Percentiles rank a stretch among this genome's conserved stretches.
Conservation (phyloP, 1,140 invertebrate species). For the Ceratina australensis region DNA sequence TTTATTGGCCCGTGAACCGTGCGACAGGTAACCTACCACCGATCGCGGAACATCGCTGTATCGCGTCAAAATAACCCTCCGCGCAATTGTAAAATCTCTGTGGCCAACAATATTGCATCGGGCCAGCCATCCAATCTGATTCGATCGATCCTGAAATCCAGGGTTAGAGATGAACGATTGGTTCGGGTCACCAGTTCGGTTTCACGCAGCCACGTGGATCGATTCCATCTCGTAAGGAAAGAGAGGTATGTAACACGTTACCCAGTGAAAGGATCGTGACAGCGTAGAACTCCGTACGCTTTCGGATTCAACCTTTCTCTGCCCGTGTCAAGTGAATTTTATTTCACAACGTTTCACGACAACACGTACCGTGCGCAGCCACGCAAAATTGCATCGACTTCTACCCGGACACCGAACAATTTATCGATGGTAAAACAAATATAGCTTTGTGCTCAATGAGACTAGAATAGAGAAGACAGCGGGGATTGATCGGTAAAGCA, state of each 20-base stretch:
- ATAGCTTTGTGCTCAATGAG: no score
- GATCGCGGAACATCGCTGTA: neutral
- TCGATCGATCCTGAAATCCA: neutral
- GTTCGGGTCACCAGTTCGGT: neutral
- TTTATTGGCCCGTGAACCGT: constrained; percentile 35
- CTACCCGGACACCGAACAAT: no score
- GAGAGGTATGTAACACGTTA: neutral
- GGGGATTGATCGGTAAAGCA: no score
- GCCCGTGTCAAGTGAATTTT: neutral
- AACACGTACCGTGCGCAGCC: no score
- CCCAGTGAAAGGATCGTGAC: constrained; percentile 7
- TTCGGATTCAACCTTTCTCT: neutral
- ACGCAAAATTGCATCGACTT: no score
- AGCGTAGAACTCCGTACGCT: neutral
- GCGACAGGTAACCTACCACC: constrained; percentile 18
- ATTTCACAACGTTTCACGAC: neutral
- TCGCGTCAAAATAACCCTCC: no score
- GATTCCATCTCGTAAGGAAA: neutral
- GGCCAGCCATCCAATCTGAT: neutral
- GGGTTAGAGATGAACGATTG: neutral
- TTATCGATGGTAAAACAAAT: no score
- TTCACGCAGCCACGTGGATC: neutral
- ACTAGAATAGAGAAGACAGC: no score
- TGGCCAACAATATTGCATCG: no score
- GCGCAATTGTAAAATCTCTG: no score